phyloP scores from a whole-genome alignment of 2,797 vertebrate genomes.

The Triplophysa yarkandensis region DNA sequence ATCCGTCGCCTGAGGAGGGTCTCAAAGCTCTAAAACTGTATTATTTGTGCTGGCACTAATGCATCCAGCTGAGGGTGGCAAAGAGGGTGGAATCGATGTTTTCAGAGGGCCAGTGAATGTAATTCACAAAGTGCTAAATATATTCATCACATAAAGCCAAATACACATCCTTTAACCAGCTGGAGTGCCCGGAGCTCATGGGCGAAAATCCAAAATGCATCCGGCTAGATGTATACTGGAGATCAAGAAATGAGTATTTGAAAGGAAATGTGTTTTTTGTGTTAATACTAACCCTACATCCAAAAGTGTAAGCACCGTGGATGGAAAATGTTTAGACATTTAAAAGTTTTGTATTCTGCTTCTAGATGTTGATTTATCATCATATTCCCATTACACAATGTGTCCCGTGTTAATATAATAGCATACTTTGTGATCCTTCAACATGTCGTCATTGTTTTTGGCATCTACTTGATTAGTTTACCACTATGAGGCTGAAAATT shows the following conservation, averaged over 20 bases:
- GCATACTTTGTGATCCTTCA: slow-evolving; percentile 45
- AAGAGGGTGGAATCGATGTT: slow-evolving; percentile 46
- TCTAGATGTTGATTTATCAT: slow-evolving; percentile 47
- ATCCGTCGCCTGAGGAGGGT: slow-evolving; percentile 81
- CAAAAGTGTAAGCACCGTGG: too few relatives aligned
- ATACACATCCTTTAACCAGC: slow-evolving; percentile 35
- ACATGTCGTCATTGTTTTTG: slow-evolving; percentile 81
- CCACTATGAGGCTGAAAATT: slow-evolving; percentile 83
- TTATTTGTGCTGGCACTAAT: slow-evolving; percentile 53
- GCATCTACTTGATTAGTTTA: slow-evolving; percentile 91
- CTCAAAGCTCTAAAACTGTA: slow-evolving; percentile 71
- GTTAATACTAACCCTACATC: background rate
- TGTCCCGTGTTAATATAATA: slow-evolving; percentile 6
- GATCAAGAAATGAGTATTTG: slow-evolving; percentile 9
- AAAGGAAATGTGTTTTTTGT: background rate
- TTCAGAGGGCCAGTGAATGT: slow-evolving; percentile 48
- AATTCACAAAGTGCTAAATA: slow-evolving; percentile 67
- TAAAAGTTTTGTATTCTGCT: background rate
- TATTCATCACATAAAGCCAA: slow-evolving; percentile 53
- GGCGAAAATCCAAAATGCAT: slow-evolving; percentile 51
- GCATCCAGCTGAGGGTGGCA: slow-evolving; percentile 47
- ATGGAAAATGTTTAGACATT: background rate
- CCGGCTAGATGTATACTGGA: slow-evolving; percentile 11
- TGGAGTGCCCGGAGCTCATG: slow-evolving; percentile 52
- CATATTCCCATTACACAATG: slow-evolving; percentile 2